Conservation (phyloP, 2,113 vertebrate species). For the Calonectris borealis region DNA sequence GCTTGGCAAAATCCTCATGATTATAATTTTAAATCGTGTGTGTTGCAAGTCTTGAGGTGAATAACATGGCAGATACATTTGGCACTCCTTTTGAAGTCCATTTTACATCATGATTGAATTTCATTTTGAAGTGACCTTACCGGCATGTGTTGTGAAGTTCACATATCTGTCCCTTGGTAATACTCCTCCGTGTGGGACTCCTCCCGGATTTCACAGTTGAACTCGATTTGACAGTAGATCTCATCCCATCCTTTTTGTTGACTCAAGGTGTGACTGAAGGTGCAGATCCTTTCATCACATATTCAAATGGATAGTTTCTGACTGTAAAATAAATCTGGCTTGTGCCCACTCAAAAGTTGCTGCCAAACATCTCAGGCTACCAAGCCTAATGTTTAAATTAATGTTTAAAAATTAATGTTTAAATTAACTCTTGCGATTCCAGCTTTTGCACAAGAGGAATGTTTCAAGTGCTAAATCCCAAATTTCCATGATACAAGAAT, state of each 20-base stretch:
- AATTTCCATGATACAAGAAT: neutral
- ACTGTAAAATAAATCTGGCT: constrained; percentile 45
- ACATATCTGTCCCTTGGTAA: neutral
- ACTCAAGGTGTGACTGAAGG: constrained; percentile 50
- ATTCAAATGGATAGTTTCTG: constrained; percentile 35
- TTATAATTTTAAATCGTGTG: neutral
- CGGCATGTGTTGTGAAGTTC: neutral
- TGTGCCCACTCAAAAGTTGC: constrained; percentile 45
- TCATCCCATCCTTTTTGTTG: neutral
- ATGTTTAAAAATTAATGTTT: neutral
- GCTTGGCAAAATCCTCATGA: neutral
- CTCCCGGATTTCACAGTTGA: neutral
- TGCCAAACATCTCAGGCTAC: constrained; percentile 37
- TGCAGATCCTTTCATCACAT: constrained; percentile 50
- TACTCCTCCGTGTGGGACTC: neutral
- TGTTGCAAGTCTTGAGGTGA: neutral
- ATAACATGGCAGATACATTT: neutral
- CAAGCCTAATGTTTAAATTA: neutral
- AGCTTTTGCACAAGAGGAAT: neutral
- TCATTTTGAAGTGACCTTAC: neutral
- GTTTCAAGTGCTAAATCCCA: neutral
- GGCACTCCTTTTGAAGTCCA: neutral
- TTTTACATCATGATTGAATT: neutral
- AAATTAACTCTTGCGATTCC: neutral
- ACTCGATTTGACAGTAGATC: neutral